These are phyloP conservation scores for Cladorhizidae sp. DNA, from an alignment of 37 sponge, comb jelly and placozoan genomes.

Conservation along the genomic window DNA sequence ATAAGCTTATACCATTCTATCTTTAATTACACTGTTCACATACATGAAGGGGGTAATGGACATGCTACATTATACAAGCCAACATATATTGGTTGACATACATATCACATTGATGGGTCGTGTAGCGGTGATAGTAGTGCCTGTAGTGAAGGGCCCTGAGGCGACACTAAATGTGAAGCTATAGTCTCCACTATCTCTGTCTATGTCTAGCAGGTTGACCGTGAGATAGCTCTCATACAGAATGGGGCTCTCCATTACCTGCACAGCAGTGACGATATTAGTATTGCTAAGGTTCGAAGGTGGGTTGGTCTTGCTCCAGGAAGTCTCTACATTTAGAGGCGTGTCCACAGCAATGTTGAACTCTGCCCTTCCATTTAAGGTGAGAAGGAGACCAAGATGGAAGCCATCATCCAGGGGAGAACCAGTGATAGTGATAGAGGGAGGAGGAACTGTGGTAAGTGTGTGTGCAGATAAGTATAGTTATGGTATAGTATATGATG, in stretches of 20 bases:
- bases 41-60: too few species aligned
- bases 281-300: not conserved
- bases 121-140: not conserved
- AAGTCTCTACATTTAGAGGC: not conserved
- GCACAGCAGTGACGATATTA: not conserved
- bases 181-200: not conserved
- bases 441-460: conserved; percentile 12
- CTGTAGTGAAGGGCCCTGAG: not conserved
- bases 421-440: not conserved
- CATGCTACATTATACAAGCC: too few species aligned
- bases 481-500: too few species aligned
- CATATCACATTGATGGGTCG: not conserved
- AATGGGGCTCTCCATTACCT: not conserved
- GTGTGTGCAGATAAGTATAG: too few species aligned
- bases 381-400: conserved; percentile 12
- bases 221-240: not conserved
- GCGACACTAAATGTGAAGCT: not conserved
- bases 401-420: conserved; percentile 21
- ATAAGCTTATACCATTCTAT: too few species aligned
- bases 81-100: too few species aligned
- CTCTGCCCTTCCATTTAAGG: conserved; percentile 2
- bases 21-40: too few species aligned
- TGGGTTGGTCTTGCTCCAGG: conserved; percentile 1
- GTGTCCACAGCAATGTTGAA: conserved; percentile 18
- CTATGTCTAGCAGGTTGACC: not conserved